Base-by-base conservation (phyloP, 2,797 vertebrate genomes). In the Cryptoprocta ferox region DNA sequence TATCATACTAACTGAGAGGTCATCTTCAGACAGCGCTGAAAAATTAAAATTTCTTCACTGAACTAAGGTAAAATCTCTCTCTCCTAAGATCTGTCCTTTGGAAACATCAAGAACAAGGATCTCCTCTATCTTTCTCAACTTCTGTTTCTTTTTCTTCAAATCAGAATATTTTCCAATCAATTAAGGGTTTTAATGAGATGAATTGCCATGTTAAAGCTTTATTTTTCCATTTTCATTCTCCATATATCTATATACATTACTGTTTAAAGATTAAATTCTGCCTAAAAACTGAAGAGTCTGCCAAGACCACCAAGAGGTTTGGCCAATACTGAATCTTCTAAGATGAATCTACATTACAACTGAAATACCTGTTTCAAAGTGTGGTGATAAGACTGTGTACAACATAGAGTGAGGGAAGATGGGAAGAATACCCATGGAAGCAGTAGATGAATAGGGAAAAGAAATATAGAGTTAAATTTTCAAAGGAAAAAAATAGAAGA, bases 111-210 rank as follows among this genome's bases (percentile, higher is more conserved):
- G 26, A 76, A 94, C 19, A 71, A 93, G 24, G 73, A 61, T 59
- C 37, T 81, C 42, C 56, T 73, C 56, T 73, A n/a, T 87, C 87
- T 87, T 87, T 70, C 76, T 80, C 30, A 95, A 13, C 35, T 80
- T 84, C 71, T 94, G 32, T 70, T 88, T 88, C 35, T 68, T 95
- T 95, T 61, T 85, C 37, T 71, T 71, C 75, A 91, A 87, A 91
- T 53, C 18, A 85, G 39, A 85, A 50, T 61, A 21, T 21, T 86
- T 93, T 78, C 24, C 28, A 81, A 14, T 65, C 28, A 79, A 65
- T 79, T 81, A 89, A 30, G 16, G 13, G 66, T 76, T 96, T 65
- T 68, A 80, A 16, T 71, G 66, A 82, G 61, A 42, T 53, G 5
- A 56, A 59, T n/a, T 39, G 35, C 2, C 6, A 42, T 14, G 76